Percentiles rank a stretch among this genome's conserved stretches.
Conservation (phyloP, 2,113 vertebrate species). For the Misgurnus anguillicaudatus region DNA sequence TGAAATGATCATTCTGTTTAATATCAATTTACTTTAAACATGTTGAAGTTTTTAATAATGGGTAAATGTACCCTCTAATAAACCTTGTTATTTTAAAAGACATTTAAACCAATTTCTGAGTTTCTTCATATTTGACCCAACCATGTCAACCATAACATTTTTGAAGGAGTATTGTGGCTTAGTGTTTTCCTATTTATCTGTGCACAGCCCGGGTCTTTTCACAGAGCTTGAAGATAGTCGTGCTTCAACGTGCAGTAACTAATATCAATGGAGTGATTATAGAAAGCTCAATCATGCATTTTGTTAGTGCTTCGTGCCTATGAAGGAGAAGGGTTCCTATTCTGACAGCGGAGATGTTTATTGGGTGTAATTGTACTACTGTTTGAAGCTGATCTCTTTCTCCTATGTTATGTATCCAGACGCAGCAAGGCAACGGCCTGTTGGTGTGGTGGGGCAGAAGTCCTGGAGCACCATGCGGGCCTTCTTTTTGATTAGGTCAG, state of each 20-base stretch:
- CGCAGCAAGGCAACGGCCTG: background rate
- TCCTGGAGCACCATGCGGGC: background rate
- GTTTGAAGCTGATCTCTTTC: conserved; percentile 7
- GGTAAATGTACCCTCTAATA: no score
- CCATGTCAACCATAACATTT: no score
- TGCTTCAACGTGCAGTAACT: background rate
- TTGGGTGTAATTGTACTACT: background rate
- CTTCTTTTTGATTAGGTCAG: conserved; percentile 6
- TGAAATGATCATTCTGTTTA: no score
- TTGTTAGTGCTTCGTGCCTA: background rate
- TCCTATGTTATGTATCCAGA: background rate
- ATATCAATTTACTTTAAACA: no score
- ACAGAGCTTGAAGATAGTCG: background rate
- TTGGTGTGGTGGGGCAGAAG: background rate
- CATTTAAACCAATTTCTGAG: no score
- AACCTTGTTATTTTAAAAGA: no score
- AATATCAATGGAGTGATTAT: background rate
- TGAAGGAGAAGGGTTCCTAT: background rate
- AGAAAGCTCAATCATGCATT: background rate
- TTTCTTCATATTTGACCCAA: no score
- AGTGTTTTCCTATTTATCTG: background rate
- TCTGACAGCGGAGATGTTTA: conserved; percentile 25
- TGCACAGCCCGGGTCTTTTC: background rate
- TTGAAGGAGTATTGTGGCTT: no score
- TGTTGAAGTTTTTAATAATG: no score